Evolutionary conservation across 2,113 vertebrate genomes (phyloP).

Genomic region (Sminthopsis crassicaudata): DNA sequence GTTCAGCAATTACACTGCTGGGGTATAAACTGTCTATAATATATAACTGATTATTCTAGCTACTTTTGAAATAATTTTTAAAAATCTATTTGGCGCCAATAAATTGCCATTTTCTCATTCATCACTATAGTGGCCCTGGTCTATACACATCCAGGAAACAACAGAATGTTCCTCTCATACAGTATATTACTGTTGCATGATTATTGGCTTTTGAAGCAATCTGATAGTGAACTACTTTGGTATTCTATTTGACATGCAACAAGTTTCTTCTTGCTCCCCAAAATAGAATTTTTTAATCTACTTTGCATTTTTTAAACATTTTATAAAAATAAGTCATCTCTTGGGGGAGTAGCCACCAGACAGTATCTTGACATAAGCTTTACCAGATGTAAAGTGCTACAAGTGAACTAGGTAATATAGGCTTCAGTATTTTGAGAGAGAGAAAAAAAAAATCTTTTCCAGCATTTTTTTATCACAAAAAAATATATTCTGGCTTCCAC

Average conservation of each 20-base stretch:
- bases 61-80: conserved; percentile 72
- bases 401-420: conserved; percentile 45
- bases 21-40: conserved; percentile 74
- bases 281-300: conserved; percentile 68
- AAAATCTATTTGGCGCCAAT: conserved; percentile 64
- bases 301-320: conserved; percentile 74
- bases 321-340: conserved; percentile 74
- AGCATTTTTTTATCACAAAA: conserved; percentile 70
- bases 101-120: conserved; percentile 63
- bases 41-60: conserved; percentile 72
- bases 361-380: conserved; percentile 58
- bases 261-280: conserved; percentile 53
- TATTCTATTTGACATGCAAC: conserved; percentile 57
- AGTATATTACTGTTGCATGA: conserved; percentile 78
- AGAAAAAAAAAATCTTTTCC: conserved; percentile 20
- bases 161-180: conserved; percentile 57
- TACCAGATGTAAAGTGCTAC: conserved; percentile 59
- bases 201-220: conserved; percentile 72
- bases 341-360: conserved; percentile 51
- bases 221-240: conserved; percentile 71
- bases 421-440: conserved; percentile 65
- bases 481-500: conserved; percentile 72
- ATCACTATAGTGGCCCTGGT: conserved; percentile 53
- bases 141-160: conserved; percentile 50
- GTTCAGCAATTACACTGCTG: conserved; percentile 22